Evolutionary conservation across 2,797 vertebrate genomes (phyloP), one percentile per base, ranked within the genome.

Genomic region (Emys orbicularis): DNA sequence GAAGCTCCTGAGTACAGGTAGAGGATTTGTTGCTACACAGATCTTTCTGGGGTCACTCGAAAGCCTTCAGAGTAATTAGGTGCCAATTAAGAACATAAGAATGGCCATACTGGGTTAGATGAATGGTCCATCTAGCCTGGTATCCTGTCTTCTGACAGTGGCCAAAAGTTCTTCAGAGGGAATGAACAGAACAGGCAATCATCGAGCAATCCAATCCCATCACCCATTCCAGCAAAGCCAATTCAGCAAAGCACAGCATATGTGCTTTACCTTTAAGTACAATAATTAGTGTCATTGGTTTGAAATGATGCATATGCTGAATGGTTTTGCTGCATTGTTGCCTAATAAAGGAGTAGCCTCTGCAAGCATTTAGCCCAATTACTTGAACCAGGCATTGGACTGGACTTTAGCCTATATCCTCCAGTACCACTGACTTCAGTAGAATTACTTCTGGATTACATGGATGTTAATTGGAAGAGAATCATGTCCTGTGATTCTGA

Each of bases 251-350:
- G 44, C 8, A 49, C 9, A 27, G 12, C 6, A 21, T 37, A 44
- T 12, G 13, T 77, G 25, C 74, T 76, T 65, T 44, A 76, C 27
- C 16, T 68, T 37, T 10, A n/a, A 68, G n/a, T n/a, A 68, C 21
- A 49, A 5, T 52, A 85, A 1, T 2, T 81, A 8, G 3, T 19
- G 12, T 84, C 3, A 11, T 4, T 86, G 37, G 2, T 52, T 84
- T 86, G 68, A 90, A 86, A 57, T 82, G 34, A 82, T 79, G 11
- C 34, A 61, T 50, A 12, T 27, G 6, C 83, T 83, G 88, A 68
- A 72, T 59, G 52, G 5, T 72, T 3, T 34, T 82, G 13, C 86
- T 93, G 90, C 65, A 49, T 56, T 25, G 2, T 12, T 81, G 1
- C 4, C 10, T 82, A 50, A 82, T 49, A 37, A 90, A 93, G 29